Evolutionary conservation across 1,140 invertebrate species (phyloP), one percentile per base, ranked within the genome.

Genomic region (Scylla paramamosain): DNA sequence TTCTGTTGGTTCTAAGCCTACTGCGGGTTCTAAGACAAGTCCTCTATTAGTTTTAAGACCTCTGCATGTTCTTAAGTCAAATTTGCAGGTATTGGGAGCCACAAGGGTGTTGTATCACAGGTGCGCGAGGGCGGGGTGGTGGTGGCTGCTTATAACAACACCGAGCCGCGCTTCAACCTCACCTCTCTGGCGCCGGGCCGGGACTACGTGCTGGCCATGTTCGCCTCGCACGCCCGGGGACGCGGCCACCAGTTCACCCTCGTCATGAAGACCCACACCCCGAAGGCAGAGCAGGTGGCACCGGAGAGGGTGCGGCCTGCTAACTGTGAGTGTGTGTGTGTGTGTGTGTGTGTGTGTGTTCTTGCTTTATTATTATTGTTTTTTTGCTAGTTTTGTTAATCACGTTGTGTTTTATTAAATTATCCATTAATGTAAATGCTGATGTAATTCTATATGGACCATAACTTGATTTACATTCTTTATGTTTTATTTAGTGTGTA

Each of bases 281-380:
- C 93, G 32, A 90, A 91, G 87, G 93, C 93, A n/a, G 93, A 94
- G 32, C 59, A 94, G 93, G 93, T 94, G 52, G 93, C 93, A 4
- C 93, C 93, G 20, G 93, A 94, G 93, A 88, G 87, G 52, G 93
- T 94, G 52, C 67, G 67, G 20, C 90, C 93, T 67, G 88, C 90
- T 3, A 87, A 94, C 67, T 46, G 92, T 93, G 92, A 84, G 92
- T 93, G 77, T 84, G 32, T 84, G 4, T n/a, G 39, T 46, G 25
- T 48, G 77, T 93, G 77, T 93, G 77, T 86, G 91, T 84, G 91
- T 93, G 77, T 93, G 92, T 93, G 77, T 82, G 92, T 84, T 2
- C n/a, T n/a, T n/a, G n/a, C n/a, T 59, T 12, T 59, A 20, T 12
- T 12, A 8, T 59, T 12, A 14, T 12, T 59, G 52, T 59, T 12